Base-by-base conservation (phyloP, 2,888 invertebrate genomes). In the Proisotoma minuta region DNA sequence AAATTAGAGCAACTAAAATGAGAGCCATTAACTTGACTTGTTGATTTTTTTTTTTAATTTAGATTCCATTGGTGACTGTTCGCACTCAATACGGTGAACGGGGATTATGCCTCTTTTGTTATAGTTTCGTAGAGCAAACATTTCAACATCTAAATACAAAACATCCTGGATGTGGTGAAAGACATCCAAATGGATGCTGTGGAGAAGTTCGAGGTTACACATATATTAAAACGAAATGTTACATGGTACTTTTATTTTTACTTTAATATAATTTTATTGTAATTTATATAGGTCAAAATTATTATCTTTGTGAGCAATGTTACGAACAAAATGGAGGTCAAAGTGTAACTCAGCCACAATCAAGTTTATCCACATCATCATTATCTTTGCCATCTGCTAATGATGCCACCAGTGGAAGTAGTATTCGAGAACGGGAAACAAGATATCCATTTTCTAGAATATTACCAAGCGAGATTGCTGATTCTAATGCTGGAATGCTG, bases 131-230 rank as follows among this genome's bases (percentile, higher is more conserved):
- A 34, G 57, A 63, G 3, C 69, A 72, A 47, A 70, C 72, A 54
- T 57, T 63, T 5, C 63, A 65, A 28, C 72, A 84, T 71, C 79
- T 83, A 79, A 75, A 78, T 26, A 76, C 77, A 0, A 75, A 78
- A 15, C 84, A 84, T 76, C 82, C 82, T 10, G 84, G 84, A 3
- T 84, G 84, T 76, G 82, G 82, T 39, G 75, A 79, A 3, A 73
- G 78, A 61, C 77, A 79, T 78, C 74, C 78, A 69, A 78, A 80
- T 57, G 81, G 81, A 2, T 77, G 77, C 56, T 83, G 84, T 72
- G 83, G 83, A 22, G 79, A 80, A 61, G 76, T 77, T 53, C 74
- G 76, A 68, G 78, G 79, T 77, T 61, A 66, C n/a, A n/a, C n/a
- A n/a, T n/a, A n/a, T n/a, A n/a, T n/a, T n/a, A n/a, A n/a, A n/a